phyloP scores from a whole-genome alignment of 2,797 vertebrate species.

The Acanthiza pusilla region DNA sequence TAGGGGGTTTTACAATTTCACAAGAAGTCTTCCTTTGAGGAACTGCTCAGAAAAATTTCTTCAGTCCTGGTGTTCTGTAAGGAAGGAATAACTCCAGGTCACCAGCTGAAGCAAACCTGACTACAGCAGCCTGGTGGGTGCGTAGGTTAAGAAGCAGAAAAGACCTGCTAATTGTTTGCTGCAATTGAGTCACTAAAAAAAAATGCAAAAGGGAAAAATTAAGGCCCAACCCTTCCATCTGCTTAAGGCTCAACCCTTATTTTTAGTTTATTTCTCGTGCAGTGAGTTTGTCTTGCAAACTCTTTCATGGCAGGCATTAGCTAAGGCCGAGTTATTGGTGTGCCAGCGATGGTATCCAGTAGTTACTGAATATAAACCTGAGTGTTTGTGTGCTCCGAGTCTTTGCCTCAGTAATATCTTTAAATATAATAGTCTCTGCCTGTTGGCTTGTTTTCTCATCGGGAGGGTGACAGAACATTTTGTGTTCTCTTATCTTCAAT shows the following conservation, averaged over 20 bases:
- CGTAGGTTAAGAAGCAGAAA: neutral
- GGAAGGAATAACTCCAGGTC: neutral
- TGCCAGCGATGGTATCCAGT: constrained; percentile 64
- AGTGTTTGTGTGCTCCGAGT: constrained; percentile 57
- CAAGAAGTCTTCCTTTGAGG: neutral
- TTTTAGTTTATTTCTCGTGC: constrained; percentile 65
- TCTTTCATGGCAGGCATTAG: constrained; percentile 44
- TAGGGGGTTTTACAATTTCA: neutral
- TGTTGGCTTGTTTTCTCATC: constrained; percentile 49
- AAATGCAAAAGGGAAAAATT: neutral
- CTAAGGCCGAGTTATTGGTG: constrained; percentile 55
- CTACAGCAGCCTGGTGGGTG: neutral
- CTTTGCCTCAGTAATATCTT: constrained; percentile 50
- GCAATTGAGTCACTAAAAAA: neutral
- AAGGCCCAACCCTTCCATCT: constrained; percentile 9
- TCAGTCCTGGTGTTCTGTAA: neutral
- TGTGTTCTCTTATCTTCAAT: constrained; percentile 73
- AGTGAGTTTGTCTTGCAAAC: constrained; percentile 64
- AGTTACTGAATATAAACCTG: constrained; percentile 67
- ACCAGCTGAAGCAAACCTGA: neutral
- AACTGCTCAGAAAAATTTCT: neutral
- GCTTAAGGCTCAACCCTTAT: constrained; percentile 22
- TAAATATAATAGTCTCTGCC: constrained; percentile 45
- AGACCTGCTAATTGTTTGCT: neutral
- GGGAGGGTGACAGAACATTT: constrained; percentile 67